These are phyloP conservation scores for Sylvia atricapilla DNA, from an alignment of 2,113 vertebrate genomes.

Conservation along the genomic window DNA sequence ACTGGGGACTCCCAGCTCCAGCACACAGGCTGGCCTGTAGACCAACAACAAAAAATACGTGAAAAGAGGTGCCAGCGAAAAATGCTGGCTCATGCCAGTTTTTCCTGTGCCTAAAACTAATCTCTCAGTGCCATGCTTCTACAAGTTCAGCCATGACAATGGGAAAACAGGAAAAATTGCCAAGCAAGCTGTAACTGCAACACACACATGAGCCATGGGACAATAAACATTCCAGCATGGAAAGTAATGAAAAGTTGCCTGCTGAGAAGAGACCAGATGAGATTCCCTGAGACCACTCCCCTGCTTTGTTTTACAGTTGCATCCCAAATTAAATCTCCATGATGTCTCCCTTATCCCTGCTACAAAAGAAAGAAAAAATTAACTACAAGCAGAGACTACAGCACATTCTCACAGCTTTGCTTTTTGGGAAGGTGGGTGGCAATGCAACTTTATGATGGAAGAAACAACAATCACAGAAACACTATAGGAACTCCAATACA, in stretches of 20 bases:
- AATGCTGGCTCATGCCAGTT: background rate
- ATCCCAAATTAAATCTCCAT: conserved; percentile 37
- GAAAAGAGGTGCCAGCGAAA: background rate
- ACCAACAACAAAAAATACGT: background rate
- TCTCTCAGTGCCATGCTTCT: background rate
- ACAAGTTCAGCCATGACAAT: conserved; percentile 23
- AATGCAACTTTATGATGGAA: background rate
- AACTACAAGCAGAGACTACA: background rate
- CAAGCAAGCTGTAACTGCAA: conserved; percentile 36
- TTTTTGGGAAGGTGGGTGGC: background rate
- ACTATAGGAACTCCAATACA: background rate
- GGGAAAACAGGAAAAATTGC: conserved; percentile 24
- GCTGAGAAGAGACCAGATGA: conserved; percentile 55
- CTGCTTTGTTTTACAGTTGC: background rate
- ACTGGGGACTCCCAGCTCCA: background rate
- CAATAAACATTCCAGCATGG: conserved; percentile 42
- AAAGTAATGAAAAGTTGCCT: conserved; percentile 62
- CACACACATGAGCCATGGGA: conserved; percentile 4
- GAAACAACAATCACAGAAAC: background rate
- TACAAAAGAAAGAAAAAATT: background rate
- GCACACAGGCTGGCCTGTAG: background rate
- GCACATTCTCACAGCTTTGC: background rate
- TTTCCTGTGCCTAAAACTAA: background rate
- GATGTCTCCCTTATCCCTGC: background rate
- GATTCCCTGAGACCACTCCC: conserved; percentile 1